Evolutionary conservation across 2,888 invertebrate genomes (phyloP).

Genomic region (Drosophila prolongata): DNA sequence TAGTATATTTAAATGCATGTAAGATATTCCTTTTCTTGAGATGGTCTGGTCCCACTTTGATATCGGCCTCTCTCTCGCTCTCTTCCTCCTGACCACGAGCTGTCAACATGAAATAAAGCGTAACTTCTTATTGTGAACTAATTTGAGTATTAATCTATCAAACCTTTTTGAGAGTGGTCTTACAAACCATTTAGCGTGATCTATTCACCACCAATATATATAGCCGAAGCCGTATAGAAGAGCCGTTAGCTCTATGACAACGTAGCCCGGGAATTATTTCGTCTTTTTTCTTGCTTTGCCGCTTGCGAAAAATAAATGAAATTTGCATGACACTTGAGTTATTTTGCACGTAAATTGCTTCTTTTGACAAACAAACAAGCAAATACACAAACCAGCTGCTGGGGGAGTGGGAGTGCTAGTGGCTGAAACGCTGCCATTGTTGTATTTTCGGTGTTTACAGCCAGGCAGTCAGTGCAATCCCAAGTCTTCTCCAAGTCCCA

Average conservation of each 20-base stretch:
- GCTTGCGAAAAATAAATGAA: slow-evolving; percentile 81
- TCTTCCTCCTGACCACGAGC: too few relatives aligned
- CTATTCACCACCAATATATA: too few relatives aligned
- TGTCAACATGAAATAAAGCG: too few relatives aligned
- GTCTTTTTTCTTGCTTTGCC: slow-evolving; percentile 36
- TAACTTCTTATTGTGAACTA: too few relatives aligned
- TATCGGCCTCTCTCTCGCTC: too few relatives aligned
- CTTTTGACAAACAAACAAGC: slow-evolving; percentile 81
- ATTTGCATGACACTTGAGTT: slow-evolving; percentile 84
- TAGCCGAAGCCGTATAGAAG: slow-evolving; percentile 16
- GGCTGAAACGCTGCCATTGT: slow-evolving; percentile 76
- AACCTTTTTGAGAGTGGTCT: too few relatives aligned
- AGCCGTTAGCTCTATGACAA: slow-evolving; percentile 65
- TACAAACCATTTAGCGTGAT: too few relatives aligned
- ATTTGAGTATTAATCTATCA: too few relatives aligned
- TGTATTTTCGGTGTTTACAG: slow-evolving; percentile 81
- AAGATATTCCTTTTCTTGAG: too few relatives aligned
- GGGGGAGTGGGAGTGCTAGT: slow-evolving; percentile 34
- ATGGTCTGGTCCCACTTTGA: too few relatives aligned
- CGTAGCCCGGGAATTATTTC: slow-evolving; percentile 72
- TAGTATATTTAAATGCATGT: too few relatives aligned
- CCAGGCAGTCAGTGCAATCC: slow-evolving; percentile 61
- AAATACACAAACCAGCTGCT: slow-evolving; percentile 63
- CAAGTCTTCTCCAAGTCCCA: slow-evolving; percentile 59
- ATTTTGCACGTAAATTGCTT: slow-evolving; percentile 84